A percentile compares a stretch with the other conserved stretches of the same genome.
Conservation (phyloP, 2,888 invertebrate species). For the Luperina nickerlii region DNA sequence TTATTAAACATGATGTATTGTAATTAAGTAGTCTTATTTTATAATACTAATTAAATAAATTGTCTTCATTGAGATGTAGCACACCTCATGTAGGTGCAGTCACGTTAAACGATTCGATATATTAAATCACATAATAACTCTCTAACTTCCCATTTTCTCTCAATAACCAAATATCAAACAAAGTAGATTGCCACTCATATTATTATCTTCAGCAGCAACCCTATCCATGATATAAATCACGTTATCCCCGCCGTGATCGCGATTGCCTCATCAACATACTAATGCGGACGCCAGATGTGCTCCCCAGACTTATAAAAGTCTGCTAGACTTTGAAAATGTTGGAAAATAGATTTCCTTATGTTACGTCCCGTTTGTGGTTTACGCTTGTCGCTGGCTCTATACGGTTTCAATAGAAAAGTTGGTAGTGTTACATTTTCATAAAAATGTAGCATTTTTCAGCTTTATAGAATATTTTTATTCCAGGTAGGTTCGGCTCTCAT, state of each 20-base stretch:
- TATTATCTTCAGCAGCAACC: slow-evolving; percentile 68
- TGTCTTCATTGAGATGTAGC: neutral
- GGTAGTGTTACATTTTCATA: neutral
- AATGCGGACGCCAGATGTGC: slow-evolving; percentile 86
- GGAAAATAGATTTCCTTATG: slow-evolving; percentile 65
- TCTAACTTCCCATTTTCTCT: neutral
- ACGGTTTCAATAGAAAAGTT: slow-evolving; percentile 17
- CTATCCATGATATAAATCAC: slow-evolving; percentile 86
- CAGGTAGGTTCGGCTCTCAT: neutral
- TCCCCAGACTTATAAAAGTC: slow-evolving; percentile 77
- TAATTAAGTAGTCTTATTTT: neutral
- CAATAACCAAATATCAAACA: neutral
- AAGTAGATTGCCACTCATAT: slow-evolving; percentile 40
- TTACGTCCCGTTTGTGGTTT: slow-evolving; percentile 41
- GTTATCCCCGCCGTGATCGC: slow-evolving; percentile 84
- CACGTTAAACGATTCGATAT: neutral
- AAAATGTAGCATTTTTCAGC: neutral
- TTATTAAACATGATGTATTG: no score
- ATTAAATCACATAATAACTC: neutral
- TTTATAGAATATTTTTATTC: neutral
- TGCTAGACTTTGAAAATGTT: slow-evolving; percentile 69
- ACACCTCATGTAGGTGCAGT: neutral
- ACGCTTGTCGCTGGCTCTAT: slow-evolving; percentile 15
- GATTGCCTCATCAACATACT: slow-evolving; percentile 91
- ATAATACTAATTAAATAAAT: neutral